Evolutionary conservation across 2,797 vertebrate species (phyloP), one percentile per base, ranked within the genome.

Genomic region (Remorina albescens): DNA sequence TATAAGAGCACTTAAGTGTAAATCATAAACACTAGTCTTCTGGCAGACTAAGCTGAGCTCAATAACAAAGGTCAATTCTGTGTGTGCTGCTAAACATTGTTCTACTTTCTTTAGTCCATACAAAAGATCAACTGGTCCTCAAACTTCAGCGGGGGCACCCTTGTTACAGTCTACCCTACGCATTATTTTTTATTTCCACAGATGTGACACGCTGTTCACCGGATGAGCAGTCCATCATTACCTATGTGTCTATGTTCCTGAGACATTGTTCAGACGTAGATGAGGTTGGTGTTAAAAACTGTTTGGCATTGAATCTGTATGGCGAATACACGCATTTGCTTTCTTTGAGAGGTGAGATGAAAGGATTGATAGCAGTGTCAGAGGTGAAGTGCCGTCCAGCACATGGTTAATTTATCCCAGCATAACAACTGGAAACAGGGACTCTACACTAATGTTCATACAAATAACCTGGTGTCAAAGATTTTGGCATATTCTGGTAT

Each of bases 151-250:
- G 28, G 6, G 18, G 13, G 55, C 30, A 46, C 53, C 12, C 15
- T 23, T 8, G 6, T 18, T 8, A n/a, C 57, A 9, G 2, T 46
- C 4, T 41, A 11, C 4, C 2, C 9, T 21, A 69, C 59, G 42
- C 42, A 11, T 18, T 3, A 18, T 34, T 34, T 62, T 84, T 26
- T 61, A 84, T 51, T 56, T 34, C 47, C 32, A 3, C 83, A 97
- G 96, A 97, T 84, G 90, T 98, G 78, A 92, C 85, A 72, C 92
- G 95, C 53, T 80, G 91, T 50, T 92, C 94, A 2, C 97, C 96
- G 0, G 97, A 98, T 18, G 96, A 97, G 68, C 95, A 95, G 78
- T 98, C 96, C n/a, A 92, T 98, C 63, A 95, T 98, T 84, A 97
- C 96, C 0, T 98, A 98, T 0, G 94, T 97, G 83, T 96, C 97